phyloP scores from a whole-genome alignment of 2,113 vertebrate genomes.

The Brevimyrus niger region DNA sequence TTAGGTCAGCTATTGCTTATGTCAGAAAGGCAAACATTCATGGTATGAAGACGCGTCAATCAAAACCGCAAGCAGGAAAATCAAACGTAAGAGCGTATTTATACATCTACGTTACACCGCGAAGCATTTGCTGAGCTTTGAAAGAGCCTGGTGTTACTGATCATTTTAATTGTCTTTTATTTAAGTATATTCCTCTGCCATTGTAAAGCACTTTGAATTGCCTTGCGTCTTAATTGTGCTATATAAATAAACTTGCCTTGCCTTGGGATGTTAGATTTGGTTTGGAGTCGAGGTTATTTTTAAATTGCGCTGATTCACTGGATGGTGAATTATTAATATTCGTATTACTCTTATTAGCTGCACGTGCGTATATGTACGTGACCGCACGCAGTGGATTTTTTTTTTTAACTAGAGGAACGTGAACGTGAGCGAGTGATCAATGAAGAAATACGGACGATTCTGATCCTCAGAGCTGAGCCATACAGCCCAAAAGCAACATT shows the following conservation, averaged over 20 bases:
- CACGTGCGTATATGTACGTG: not conserved
- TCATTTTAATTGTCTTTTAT: not conserved
- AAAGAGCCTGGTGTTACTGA: not conserved
- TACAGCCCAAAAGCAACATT: not conserved
- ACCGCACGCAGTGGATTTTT: not conserved
- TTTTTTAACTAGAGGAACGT: not conserved
- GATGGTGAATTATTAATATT: not conserved
- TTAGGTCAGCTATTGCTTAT: not conserved
- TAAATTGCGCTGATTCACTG: not conserved
- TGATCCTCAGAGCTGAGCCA: not conserved
- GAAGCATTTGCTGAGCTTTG: not conserved
- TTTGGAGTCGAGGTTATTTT: not conserved
- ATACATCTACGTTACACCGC: not conserved
- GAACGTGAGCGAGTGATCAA: not conserved
- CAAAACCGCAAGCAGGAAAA: not conserved
- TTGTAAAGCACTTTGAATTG: too few relatives aligned
- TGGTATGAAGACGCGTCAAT: not conserved
- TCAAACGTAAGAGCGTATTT: not conserved
- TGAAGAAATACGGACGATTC: not conserved
- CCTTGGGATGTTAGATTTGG: not conserved
- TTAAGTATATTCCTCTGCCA: too few relatives aligned
- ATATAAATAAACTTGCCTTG: too few relatives aligned
- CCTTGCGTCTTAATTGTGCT: too few relatives aligned
- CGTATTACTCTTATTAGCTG: not conserved
- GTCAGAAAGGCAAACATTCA: not conserved